Evolutionary conservation across 2,888 invertebrate genomes (phyloP), one percentile per base, ranked within the genome.

Genomic region (Unio pictorum): DNA sequence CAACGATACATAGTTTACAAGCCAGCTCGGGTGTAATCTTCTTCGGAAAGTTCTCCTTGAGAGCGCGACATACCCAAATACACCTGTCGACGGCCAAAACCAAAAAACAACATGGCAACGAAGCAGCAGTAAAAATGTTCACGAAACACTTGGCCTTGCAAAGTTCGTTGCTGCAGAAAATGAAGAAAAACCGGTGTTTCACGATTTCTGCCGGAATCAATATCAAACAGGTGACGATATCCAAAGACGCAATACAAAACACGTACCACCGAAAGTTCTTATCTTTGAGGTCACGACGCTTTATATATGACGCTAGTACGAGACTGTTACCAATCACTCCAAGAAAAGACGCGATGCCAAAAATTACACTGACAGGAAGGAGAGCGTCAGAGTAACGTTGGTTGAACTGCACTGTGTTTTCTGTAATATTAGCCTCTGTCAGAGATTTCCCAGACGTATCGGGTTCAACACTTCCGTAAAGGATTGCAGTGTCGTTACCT

Each of bases 101-200:
- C 4, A 72, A 30, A 11, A 76, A 55, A 63, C 76, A 76, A 45
- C 45, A 45, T 15, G 45, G 45, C 58, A 71, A 69, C 7, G 72
- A 76, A 7, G 76, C 76, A 5, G 74, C 60, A 1, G 76, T 68
- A 4, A 74, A 72, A 20, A 76, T 73, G n/a, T 76, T 76, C 23
- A 76, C 70, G 61, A 76, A 76, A 55, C 74, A 76, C 60, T 74
- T 76, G 17, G 66, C 68, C 64, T 73, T 76, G 54, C 76, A 76
- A 30, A 74, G 58, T 7, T 58, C 61, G 17, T 68, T 64, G 54
- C 72, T 72, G 18, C 61, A 64, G 66, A 76, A 72, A 56, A 70
- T 70, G 61, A 76, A 76, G 57, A 74, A 76, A 62, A 70, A 72
- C 18, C 65, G 62, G 61, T 76, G 76, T 45, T 76, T 76, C 28